Percentiles rank a stretch among this genome's conserved stretches.
phyloP scores from a whole-genome alignment of 2,888 invertebrate genomes.

The Caenorhabditis panamensis region DNA sequence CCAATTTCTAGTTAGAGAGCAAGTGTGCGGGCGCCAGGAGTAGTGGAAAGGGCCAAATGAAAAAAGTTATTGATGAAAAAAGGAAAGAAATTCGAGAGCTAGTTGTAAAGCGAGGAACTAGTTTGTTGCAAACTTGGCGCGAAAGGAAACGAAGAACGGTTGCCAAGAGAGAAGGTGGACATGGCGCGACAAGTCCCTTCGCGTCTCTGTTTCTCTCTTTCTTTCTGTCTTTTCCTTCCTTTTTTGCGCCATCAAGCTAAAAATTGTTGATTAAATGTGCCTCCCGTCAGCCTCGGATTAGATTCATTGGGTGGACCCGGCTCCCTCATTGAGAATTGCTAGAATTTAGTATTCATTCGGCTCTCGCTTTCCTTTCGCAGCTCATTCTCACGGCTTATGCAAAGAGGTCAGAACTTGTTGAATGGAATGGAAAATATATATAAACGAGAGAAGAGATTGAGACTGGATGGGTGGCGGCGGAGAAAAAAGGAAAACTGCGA shows the following conservation, averaged over 20 bases:
- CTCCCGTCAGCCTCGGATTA: slow-evolving; percentile 15
- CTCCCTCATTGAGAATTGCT: slow-evolving; percentile 7
- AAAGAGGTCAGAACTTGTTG: slow-evolving; percentile 4
- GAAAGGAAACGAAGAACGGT: background rate
- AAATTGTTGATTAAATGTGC: slow-evolving; percentile 48
- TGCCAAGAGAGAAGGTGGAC: background rate
- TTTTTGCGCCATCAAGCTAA: slow-evolving; percentile 18
- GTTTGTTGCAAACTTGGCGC: no score
- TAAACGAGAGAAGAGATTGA: slow-evolving; percentile 14
- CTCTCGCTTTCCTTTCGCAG: slow-evolving; percentile 4
- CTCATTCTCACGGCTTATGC: slow-evolving; percentile 20
- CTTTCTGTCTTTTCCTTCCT: slow-evolving; percentile 12
- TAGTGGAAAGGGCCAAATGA: slow-evolving; percentile 11
- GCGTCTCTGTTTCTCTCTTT: slow-evolving; percentile 12
- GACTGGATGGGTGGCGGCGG: background rate
- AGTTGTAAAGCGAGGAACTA: background rate
- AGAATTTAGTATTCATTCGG: slow-evolving; percentile 39
- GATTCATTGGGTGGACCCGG: slow-evolving; percentile 5
- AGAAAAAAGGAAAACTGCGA: slow-evolving; percentile 15
- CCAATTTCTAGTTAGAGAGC: background rate
- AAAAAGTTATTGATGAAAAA: slow-evolving; percentile 5
- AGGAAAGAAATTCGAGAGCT: slow-evolving; percentile 9
- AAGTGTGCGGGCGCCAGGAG: no score
- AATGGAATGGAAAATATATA: slow-evolving; percentile 5
- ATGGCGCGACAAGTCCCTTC: background rate